Base-by-base conservation (phyloP, 1,140 invertebrate species). In the Hesperophylax magnus region DNA sequence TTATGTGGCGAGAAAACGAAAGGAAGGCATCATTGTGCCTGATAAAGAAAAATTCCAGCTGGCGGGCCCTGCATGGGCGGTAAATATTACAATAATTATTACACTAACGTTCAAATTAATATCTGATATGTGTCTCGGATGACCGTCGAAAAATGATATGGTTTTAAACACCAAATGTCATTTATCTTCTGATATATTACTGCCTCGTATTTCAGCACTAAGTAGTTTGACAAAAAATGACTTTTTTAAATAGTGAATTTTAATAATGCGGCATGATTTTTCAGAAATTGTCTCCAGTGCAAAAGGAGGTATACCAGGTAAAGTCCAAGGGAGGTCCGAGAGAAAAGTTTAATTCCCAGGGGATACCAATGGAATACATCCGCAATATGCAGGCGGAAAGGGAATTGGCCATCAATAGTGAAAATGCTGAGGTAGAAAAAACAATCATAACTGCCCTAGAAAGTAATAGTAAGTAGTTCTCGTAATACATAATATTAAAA, bases 321-420 rank as follows among this genome's bases (percentile, higher is more conserved):
- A 58, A 17, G 22, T 53, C 72, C 39, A 74, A 56, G 24, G 20
- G 56, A 18, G 72, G 18, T 24, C 22, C 9, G 14, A 22, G 39
- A 53, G 72, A 76, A 34, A 76, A 76, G 20, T 76, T 27, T 14
- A 60, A 58, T 61, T 27, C 72, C 58, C 53, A 58, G 0, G 72
- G 72, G 1, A 76, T 76, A 58, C 24, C 72, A 6, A 15, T 76
- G 53, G 31, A 18, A 3, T 17, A 15, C 4, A 58, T 76, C 24
- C n/a, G 15, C 5, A 76, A 76, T 18, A 22, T 27, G 22, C 15
- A 9, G 15, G 11, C 11, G 3, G 72, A 76, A 22, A 15, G 6
- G n/a, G 56, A 58, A 11, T 18, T 8, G 5, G 18, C n/a, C 4
- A 3, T 31, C 11, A 11, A 22, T 31, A 58, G 18, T 18, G 72